phyloP scores from a whole-genome alignment of 2,797 vertebrate species.

The Phylloscopus collybita region DNA sequence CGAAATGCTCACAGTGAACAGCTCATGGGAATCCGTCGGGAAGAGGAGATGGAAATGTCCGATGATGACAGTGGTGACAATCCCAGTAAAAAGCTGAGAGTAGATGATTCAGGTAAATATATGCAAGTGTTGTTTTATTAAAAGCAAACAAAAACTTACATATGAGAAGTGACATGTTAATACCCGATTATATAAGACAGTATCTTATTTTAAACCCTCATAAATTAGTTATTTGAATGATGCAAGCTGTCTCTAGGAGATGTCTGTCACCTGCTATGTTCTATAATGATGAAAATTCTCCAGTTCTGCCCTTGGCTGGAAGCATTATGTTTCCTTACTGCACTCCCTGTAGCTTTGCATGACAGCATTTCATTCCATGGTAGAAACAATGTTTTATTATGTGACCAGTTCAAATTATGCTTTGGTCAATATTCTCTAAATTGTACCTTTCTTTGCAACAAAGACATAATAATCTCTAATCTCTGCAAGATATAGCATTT shows the following conservation, averaged over 20 bases:
- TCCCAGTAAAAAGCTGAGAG: constrained; percentile 86
- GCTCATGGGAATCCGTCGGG: constrained; percentile 93
- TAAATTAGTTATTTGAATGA: constrained; percentile 43
- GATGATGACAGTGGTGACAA: constrained; percentile 90
- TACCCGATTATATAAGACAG: constrained; percentile 6
- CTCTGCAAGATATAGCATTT: neutral
- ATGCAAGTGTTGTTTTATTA: neutral
- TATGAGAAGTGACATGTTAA: neutral
- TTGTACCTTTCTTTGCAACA: neutral
- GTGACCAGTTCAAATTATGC: neutral
- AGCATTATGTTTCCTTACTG: neutral
- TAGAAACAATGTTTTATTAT: neutral
- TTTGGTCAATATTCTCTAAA: neutral
- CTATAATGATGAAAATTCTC: constrained; percentile 13
- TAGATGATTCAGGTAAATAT: constrained; percentile 87
- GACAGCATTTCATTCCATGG: constrained; percentile 4
- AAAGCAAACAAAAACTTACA: neutral
- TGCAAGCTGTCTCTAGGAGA: constrained; percentile 41
- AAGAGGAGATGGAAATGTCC: constrained; percentile 99
- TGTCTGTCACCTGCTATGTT: constrained; percentile 37
- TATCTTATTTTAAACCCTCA: constrained; percentile 38
- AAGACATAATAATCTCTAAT: neutral
- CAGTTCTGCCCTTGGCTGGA: neutral
- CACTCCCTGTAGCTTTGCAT: neutral
- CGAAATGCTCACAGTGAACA: constrained; percentile 95